phyloP scores from a whole-genome alignment of 2,888 invertebrate genomes.

The Doris montereyensis region DNA sequence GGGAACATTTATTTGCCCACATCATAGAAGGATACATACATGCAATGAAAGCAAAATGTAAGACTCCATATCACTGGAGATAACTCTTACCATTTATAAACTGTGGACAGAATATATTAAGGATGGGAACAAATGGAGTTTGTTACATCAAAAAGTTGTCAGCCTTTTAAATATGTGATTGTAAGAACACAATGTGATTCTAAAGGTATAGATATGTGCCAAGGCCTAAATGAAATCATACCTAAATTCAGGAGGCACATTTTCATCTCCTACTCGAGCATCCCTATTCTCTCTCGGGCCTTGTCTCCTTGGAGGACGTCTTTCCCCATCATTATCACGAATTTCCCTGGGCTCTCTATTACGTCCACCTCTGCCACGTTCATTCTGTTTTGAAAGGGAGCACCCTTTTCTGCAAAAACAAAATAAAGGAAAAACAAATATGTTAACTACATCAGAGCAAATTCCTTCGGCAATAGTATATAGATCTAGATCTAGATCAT shows the following conservation, averaged over 20 bases:
- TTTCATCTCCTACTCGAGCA: slow-evolving; percentile 51
- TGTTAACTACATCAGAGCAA: too few species aligned
- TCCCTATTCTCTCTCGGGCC: slow-evolving; percentile 41
- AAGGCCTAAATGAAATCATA: background rate
- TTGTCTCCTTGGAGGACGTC: slow-evolving; percentile 51
- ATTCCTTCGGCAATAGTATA: too few species aligned
- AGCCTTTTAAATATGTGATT: too few species aligned
- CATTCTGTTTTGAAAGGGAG: slow-evolving; percentile 31
- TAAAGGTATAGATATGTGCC: too few species aligned
- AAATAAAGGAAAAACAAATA: too few species aligned
- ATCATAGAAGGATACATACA: too few species aligned
- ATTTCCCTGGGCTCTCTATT: slow-evolving; percentile 37
- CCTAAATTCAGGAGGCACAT: slow-evolving; percentile 49
- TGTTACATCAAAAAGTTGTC: too few species aligned
- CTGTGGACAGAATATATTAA: background rate
- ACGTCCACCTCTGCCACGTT: slow-evolving; percentile 27
- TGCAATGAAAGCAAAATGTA: background rate
- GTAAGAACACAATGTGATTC: too few species aligned
- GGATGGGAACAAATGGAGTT: too few species aligned
- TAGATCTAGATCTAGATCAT: too few species aligned
- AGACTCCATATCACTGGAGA: background rate
- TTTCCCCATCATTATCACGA: slow-evolving; percentile 48
- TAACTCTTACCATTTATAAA: background rate
- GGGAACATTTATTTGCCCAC: background rate
- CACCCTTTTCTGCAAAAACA: slow-evolving; percentile 28